These are phyloP conservation scores for Orycteropus afer DNA, from an alignment of 2,113 vertebrate genomes.

Conservation along the genomic window DNA sequence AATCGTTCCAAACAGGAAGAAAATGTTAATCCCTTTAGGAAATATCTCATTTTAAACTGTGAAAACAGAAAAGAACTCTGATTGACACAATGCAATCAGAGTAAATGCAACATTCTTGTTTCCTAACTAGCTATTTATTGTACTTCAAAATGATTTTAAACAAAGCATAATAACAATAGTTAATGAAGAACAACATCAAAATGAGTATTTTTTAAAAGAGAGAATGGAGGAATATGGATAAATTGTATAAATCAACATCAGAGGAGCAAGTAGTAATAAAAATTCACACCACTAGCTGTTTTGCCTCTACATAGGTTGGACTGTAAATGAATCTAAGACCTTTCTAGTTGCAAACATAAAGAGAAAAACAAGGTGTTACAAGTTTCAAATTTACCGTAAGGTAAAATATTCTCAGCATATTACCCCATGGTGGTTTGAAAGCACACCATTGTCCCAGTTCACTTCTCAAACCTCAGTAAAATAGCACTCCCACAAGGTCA, in stretches of 20 bases:
- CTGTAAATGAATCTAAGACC: not conserved
- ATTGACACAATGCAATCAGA: not conserved
- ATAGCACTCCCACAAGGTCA: not conserved
- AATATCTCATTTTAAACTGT: slow-evolving; percentile 34
- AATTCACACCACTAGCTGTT: not conserved
- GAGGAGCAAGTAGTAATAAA: not conserved
- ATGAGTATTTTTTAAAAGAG: not conserved
- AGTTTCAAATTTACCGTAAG: not conserved
- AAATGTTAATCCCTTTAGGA: slow-evolving; percentile 44
- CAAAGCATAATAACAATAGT: not conserved
- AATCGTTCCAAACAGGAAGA: slow-evolving; percentile 34
- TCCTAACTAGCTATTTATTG: not conserved
- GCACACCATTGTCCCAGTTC: not conserved
- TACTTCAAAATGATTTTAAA: not conserved
- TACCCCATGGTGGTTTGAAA: not conserved
- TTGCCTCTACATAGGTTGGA: not conserved
- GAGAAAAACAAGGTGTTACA: not conserved
- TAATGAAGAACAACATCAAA: not conserved
- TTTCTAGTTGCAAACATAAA: not conserved
- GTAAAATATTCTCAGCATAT: not conserved
- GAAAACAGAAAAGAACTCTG: not conserved
- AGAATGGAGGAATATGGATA: not conserved
- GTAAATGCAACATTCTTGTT: not conserved
- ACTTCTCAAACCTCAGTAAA: not conserved
- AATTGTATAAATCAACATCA: not conserved